These are phyloP conservation scores for Allobates femoralis DNA, from an alignment of 2,797 vertebrate genomes.

Conservation along the genomic window DNA sequence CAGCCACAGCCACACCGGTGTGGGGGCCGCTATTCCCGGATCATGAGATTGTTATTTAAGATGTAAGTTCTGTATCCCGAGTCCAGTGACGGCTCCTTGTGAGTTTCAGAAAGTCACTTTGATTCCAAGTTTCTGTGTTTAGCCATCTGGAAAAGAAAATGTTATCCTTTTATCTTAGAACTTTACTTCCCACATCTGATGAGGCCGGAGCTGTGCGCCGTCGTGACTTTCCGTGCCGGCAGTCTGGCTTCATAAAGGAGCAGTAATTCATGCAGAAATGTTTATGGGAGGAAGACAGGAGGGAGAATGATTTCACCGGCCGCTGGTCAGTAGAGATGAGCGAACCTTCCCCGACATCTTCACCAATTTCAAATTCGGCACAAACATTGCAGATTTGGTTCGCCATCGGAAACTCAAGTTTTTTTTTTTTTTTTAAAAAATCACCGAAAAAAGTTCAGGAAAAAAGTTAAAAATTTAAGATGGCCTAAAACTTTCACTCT, in stretches of 20 bases:
- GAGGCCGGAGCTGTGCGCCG: neutral
- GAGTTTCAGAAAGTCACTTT: constrained; percentile 39
- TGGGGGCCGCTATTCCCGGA: constrained; percentile 13
- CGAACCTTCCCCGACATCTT: too few species aligned
- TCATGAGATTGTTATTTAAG: constrained; percentile 56
- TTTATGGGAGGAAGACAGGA: constrained; percentile 2
- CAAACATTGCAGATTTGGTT: neutral
- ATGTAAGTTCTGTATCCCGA: constrained; percentile 42
- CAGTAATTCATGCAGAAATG: constrained; percentile 24
- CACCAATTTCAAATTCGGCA: too few species aligned
- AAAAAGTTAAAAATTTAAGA: too few species aligned
- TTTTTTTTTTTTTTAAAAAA: too few species aligned
- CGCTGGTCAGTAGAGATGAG: neutral
- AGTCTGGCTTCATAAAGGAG: neutral
- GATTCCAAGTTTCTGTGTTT: constrained; percentile 27
- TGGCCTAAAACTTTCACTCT: too few species aligned
- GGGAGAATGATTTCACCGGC: neutral
- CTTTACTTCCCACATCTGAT: constrained; percentile 36
- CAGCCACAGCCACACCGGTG: neutral
- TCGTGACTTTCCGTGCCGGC: neutral
- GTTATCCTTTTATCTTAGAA: constrained; percentile 50
- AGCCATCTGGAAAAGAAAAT: constrained; percentile 40
- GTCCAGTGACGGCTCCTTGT: constrained; percentile 20
- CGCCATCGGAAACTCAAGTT: too few species aligned
- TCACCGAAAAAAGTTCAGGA: too few species aligned